phyloP scores from a whole-genome alignment of 2,888 invertebrate species.

The Notodonta ziczac region DNA sequence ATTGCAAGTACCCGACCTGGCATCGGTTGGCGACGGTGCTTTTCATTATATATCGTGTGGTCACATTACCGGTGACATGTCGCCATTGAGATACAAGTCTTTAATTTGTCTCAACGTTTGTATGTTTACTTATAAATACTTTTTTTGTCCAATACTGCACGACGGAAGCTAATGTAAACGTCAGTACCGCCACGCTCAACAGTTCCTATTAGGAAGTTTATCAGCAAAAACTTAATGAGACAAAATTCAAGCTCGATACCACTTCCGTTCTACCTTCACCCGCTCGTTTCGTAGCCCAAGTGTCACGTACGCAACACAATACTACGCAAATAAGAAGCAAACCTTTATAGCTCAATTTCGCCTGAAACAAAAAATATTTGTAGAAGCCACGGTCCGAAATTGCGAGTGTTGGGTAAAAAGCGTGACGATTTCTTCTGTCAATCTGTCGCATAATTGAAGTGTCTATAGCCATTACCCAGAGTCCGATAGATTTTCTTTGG shows the following conservation, averaged over 20 bases:
- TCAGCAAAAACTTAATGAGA: conserved; percentile 19
- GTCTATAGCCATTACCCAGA: conserved; percentile 39
- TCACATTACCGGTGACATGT: too few relatives aligned
- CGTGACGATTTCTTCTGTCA: conserved; percentile 29
- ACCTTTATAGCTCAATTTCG: conserved; percentile 23
- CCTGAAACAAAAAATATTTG: conserved; percentile 31
- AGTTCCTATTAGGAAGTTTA: conserved; percentile 13
- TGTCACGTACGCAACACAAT: conserved; percentile 14
- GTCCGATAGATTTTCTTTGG: conserved; percentile 31
- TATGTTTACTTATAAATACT: too few relatives aligned
- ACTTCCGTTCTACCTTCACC: conserved; percentile 12
- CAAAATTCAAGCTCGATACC: conserved; percentile 21
- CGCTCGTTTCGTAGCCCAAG: conserved; percentile 12
- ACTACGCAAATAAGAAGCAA: conserved; percentile 12
- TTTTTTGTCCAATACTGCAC: too few relatives aligned
- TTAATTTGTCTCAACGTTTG: too few relatives aligned
- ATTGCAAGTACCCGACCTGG: too few relatives aligned
- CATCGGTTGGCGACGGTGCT: too few relatives aligned
- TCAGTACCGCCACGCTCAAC: neutral
- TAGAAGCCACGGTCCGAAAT: conserved; percentile 28
- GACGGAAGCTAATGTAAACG: too few relatives aligned
- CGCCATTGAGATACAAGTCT: too few relatives aligned
- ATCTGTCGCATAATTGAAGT: conserved; percentile 31
- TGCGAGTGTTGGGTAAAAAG: conserved; percentile 33
- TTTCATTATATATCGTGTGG: too few relatives aligned